Evolutionary conservation across 2,797 vertebrate species (phyloP).

Genomic region (Chelonia mydas): DNA sequence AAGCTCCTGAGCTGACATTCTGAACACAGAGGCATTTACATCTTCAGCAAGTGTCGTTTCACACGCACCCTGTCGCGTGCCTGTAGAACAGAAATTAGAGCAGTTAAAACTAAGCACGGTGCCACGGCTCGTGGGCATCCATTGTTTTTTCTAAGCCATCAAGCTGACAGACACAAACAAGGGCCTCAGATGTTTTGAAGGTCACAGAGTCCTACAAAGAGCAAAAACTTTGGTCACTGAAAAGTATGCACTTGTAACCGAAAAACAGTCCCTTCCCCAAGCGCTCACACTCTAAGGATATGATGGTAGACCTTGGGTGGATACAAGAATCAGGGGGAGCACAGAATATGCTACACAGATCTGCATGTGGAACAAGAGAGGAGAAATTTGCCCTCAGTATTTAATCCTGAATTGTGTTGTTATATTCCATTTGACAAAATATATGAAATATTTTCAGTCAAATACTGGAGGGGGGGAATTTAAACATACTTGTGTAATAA

Average conservation of each 20-base stretch:
- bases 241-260: background rate
- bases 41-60: background rate
- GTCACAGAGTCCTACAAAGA: background rate
- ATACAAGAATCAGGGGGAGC: background rate
- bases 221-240: accelerated
- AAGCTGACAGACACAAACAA: accelerated
- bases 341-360: background rate
- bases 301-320: background rate
- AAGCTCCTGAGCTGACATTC: slow-evolving; percentile 75
- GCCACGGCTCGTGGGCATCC: background rate
- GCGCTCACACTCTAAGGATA: background rate
- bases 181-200: background rate
- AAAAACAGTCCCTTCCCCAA: background rate
- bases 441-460: background rate
- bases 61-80: accelerated
- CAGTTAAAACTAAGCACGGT: background rate
- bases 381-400: background rate
- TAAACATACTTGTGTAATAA: background rate
- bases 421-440: background rate
- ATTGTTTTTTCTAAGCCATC: background rate
- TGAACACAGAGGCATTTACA: background rate
- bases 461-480: background rate
- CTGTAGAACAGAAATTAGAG: background rate
- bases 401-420: background rate
- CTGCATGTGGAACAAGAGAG: background rate